These are phyloP conservation scores for Coecobrya sp. DNA, from an alignment of 2,888 invertebrate genomes.

Conservation along the genomic window DNA sequence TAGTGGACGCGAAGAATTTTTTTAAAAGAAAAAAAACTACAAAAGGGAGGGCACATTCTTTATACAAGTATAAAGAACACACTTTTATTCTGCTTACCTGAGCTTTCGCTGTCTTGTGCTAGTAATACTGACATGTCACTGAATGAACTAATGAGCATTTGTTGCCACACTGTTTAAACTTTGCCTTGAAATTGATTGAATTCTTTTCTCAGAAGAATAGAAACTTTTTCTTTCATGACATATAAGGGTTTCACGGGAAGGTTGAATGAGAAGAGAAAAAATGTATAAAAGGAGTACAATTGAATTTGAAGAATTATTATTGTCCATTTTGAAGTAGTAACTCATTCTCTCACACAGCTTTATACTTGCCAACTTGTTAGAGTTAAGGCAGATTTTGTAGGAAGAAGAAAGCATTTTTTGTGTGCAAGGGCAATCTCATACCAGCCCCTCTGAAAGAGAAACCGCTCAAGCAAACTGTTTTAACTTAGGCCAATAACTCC, in stretches of 20 bases:
- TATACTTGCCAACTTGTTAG: conserved; percentile 59
- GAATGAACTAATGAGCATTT: conserved; percentile 54
- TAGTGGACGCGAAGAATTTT: neutral
- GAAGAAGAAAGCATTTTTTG: neutral
- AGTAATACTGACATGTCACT: conserved; percentile 18
- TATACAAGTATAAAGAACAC: neutral
- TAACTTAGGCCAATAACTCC: conserved; percentile 63
- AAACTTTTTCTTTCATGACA: conserved; percentile 5
- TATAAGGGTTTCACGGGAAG: neutral
- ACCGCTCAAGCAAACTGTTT: conserved; percentile 41
- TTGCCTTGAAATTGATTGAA: conserved; percentile 64
- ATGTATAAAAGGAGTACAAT: conserved; percentile 16
- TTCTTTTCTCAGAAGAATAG: neutral
- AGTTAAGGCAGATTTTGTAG: conserved; percentile 30
- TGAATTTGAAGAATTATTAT: conserved; percentile 71
- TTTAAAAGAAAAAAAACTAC: neutral
- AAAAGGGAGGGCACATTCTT: conserved; percentile 36
- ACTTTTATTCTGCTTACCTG: neutral
- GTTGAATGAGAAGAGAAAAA: neutral
- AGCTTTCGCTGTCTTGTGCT: neutral
- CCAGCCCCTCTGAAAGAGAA: conserved; percentile 9
- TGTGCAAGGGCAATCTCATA: conserved; percentile 16
- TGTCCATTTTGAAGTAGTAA: conserved; percentile 46
- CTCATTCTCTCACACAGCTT: conserved; percentile 65
- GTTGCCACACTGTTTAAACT: conserved; percentile 51